Conservation (phyloP, 2,113 vertebrate genomes). For the Oreotrochilus melanogaster region DNA sequence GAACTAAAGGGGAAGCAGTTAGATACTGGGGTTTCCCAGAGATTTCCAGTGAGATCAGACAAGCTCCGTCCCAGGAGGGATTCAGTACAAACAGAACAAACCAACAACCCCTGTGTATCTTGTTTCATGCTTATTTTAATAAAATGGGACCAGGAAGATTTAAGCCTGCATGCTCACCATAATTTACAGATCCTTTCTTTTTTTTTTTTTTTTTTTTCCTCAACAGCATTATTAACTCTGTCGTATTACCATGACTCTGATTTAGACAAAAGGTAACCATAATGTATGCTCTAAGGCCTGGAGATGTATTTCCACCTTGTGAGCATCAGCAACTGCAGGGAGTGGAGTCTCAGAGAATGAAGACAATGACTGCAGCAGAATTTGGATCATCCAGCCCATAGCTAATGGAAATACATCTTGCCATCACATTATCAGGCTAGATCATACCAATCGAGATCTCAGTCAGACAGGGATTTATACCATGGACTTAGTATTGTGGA, state of each 20-base stretch:
- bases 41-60: conserved; percentile 18
- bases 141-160: conserved; percentile 2
- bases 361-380: neutral
- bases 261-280: neutral
- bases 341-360: neutral
- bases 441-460: neutral
- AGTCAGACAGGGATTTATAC: neutral
- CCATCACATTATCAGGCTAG: neutral
- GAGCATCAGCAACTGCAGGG: neutral
- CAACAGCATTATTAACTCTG: neutral
- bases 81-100: neutral
- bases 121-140: conserved; percentile 27
- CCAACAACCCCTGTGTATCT: neutral
- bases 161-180: neutral
- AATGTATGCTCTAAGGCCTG: neutral
- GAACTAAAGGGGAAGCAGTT: conserved; percentile 6
- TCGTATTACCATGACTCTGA: neutral
- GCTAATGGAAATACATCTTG: neutral
- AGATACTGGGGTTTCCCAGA: conserved; percentile 47
- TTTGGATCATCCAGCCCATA: neutral
- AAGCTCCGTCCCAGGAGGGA: neutral
- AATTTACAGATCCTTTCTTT: neutral
- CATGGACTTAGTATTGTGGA: neutral
- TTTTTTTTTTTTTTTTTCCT: neutral
- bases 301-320: neutral